A percentile compares a stretch with the other conserved stretches of the same genome.
Conservation (phyloP, 2,888 invertebrate species). For the Pandemis corylana region DNA sequence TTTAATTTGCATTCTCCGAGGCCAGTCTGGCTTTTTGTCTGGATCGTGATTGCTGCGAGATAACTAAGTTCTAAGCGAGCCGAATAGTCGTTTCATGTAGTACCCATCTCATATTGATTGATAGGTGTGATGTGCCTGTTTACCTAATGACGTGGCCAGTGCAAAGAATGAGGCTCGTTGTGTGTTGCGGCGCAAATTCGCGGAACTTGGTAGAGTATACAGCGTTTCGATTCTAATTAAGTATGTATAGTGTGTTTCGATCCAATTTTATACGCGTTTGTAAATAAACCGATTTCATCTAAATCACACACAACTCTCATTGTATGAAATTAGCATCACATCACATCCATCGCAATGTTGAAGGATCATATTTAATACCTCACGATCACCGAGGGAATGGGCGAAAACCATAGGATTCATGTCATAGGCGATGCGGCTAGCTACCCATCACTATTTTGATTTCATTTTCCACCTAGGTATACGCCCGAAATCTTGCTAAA, state of each 20-base stretch:
- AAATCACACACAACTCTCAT: too few relatives aligned
- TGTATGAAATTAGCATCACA: too few relatives aligned
- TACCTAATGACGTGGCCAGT: background rate
- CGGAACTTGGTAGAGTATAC: background rate
- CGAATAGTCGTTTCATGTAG: slow-evolving; percentile 4
- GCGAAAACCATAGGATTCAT: too few relatives aligned
- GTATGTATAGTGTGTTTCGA: background rate
- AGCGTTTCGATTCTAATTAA: background rate
- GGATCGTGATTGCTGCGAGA: slow-evolving; percentile 56
- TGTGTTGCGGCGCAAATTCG: background rate
- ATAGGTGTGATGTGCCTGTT: slow-evolving; percentile 17
- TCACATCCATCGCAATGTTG: too few relatives aligned
- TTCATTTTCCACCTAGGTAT: background rate
- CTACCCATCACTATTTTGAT: too few relatives aligned
- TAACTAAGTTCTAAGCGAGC: slow-evolving; percentile 40
- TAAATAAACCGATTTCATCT: too few relatives aligned
- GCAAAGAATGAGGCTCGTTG: background rate
- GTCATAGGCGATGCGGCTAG: too few relatives aligned
- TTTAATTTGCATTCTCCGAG: slow-evolving; percentile 68
- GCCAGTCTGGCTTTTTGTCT: slow-evolving; percentile 35
- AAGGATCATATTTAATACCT: too few relatives aligned
- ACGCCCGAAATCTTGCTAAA: too few relatives aligned
- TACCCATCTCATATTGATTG: slow-evolving; percentile 30
- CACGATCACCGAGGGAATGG: too few relatives aligned
- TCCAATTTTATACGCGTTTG: too few relatives aligned